Evolutionary conservation across 2,888 invertebrate genomes (phyloP), one percentile per base, ranked within the genome.

Genomic region (Latrodectus hesperus): DNA sequence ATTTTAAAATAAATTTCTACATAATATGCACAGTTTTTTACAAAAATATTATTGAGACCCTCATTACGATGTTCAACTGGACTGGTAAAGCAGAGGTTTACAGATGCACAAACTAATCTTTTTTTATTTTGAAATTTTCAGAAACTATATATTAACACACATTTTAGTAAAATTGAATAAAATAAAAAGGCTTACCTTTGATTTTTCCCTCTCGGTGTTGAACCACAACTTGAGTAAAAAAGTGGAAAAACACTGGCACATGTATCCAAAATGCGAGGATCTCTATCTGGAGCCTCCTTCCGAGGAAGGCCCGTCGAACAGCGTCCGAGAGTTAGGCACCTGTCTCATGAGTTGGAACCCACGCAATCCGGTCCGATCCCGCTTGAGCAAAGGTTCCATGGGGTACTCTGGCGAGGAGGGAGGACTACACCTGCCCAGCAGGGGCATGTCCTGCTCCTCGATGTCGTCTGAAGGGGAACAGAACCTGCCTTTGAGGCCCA

Each of bases 221-320:
- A 83, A 88, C 78, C 83, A 82, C 87, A 83, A 77, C 87, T 88
- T 78, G 87, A 88, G 87, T 88, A 88, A 88, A 88, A 88, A 88
- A 88, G 87, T 83, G 82, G 83, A 88, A 83, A 77, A 83, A 88
- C 87, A 88, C 87, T 77, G 87, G 82, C 82, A 75, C 80, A 79
- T 75, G 74, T 83, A 83, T 82, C 87, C 82, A 83, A 82, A 76
- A 77, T 77, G 71, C 64, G 75, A 51, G 75, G 76, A 53, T 49
- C 64, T 64, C 60, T 60, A 60, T 60, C 60, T 60, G 81, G 81
- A 81, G 26, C 81, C 81, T 67, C 87, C 87, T 52, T 88, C 88
- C 14, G 88, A 83, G 16, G 88, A 74, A 73, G 87, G 87, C 60
- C 88, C 88, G 38, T 88, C 88, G 77, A 84, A 88, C 53, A 88